These are phyloP conservation scores for Kryptolebias ocellatus DNA, from an alignment of 2,797 vertebrate genomes.

Conservation along the genomic window DNA sequence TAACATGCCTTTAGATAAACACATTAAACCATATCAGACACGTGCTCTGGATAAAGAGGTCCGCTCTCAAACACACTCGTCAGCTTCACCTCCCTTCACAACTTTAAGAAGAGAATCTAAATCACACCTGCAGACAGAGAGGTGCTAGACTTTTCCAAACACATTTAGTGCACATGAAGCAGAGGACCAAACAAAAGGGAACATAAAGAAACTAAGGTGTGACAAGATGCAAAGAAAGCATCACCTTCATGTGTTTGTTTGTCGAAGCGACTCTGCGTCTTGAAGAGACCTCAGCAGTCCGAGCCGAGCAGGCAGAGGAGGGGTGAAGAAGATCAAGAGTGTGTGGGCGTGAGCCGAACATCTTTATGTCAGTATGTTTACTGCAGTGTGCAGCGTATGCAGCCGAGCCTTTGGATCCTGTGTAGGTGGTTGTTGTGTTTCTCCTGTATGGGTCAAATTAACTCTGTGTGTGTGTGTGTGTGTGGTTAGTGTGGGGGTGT, in stretches of 20 bases:
- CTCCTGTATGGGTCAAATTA: constrained; percentile 8
- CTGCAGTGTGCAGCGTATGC: neutral
- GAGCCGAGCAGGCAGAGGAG: constrained; percentile 10
- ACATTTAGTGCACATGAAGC: neutral
- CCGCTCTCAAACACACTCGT: no score
- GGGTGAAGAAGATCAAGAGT: constrained; percentile 21
- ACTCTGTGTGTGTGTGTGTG: constrained; percentile 1
- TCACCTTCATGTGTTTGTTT: neutral
- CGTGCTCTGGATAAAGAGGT: no score
- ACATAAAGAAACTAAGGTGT: neutral
- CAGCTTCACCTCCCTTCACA: no score
- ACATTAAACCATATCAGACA: no score
- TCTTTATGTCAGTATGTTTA: constrained; percentile 22
- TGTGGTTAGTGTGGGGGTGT: constrained; percentile 1
- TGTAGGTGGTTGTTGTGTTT: constrained; percentile 22
- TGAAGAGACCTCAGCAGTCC: constrained; percentile 2
- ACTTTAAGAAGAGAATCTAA: no score
- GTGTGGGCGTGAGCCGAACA: constrained; percentile 29
- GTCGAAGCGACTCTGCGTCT: constrained; percentile 10
- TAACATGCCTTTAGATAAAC: no score
- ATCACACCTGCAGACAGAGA: no score
- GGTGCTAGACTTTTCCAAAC: no score
- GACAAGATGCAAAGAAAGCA: no score
- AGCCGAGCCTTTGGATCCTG: constrained; percentile 5
- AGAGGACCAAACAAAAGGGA: neutral